phyloP scores from a whole-genome alignment of 2,888 invertebrate species.

The Temnothorax unifasciatus region DNA sequence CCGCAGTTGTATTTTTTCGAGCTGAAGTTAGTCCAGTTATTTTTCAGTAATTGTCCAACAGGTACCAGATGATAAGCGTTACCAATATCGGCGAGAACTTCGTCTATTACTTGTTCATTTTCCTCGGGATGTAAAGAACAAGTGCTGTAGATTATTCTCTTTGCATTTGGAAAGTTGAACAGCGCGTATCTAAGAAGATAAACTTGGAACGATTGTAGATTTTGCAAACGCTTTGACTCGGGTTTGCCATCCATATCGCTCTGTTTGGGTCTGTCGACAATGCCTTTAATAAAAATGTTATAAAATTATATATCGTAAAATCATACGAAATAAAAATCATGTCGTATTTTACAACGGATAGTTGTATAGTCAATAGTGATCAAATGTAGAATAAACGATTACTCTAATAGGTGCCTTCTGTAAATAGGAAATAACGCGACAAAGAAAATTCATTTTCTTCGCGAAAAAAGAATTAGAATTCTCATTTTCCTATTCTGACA shows the following conservation, averaged over 20 bases:
- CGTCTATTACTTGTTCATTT: conserved; percentile 96
- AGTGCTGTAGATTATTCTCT: conserved; percentile 97
- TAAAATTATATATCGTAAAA: neutral
- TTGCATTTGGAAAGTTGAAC: conserved; percentile 92
- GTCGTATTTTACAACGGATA: neutral
- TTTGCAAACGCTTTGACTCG: conserved; percentile 88
- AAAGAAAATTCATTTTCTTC: neutral
- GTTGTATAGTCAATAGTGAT: too few species aligned
- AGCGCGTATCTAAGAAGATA: conserved; percentile 95
- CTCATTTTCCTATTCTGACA: neutral
- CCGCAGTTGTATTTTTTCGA: conserved; percentile 90
- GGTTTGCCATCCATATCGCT: conserved; percentile 87
- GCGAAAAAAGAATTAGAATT: neutral
- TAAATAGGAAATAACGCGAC: neutral
- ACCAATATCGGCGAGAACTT: conserved; percentile 87
- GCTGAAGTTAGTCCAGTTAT: conserved; percentile 91
- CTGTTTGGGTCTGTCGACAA: conserved; percentile 87
- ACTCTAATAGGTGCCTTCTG: neutral
- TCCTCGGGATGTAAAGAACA: conserved; percentile 96
- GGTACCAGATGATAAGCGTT: conserved; percentile 89
- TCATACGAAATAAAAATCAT: neutral
- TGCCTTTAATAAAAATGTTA: conserved; percentile 86
- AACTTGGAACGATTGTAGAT: conserved; percentile 93
- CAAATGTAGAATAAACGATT: neutral
- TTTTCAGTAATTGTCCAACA: conserved; percentile 88